Base-by-base conservation (phyloP, 2,113 vertebrate genomes). In the Herpetotheres cachinnans region DNA sequence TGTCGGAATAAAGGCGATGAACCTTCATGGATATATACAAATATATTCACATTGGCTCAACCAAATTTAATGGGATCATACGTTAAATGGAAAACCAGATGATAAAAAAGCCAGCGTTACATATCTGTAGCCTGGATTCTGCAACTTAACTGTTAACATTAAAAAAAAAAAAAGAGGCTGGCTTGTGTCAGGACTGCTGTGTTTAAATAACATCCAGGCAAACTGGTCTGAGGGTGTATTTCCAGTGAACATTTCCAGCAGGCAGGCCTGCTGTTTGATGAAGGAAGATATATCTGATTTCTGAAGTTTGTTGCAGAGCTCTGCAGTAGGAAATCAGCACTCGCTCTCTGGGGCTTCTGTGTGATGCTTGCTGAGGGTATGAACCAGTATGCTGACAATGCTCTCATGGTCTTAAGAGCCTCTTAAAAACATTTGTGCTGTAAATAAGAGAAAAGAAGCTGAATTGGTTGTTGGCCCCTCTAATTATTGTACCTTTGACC, bases 321-420 rank as follows among this genome's bases (percentile, higher is more conserved):
- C 63, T 27, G 63, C 21, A 20, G 42, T 10, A 29, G 27, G 58
- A 56, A 56, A 47, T 34, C 20, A 16, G 27, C 73, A 16, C n/a
- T 34, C 0, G 1, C 7, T 27, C 2, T 50, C 6, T 27, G 34
- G 16, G 55, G 34, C 30, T 18, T 40, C 21, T 29, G 13, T 14
- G 38, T 21, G 36, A 11, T 32, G 14, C 40, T 36, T 46, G 24
- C 25, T 0, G 1, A 29, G 20, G 32, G 15, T 63, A 8, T 22
- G 70, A 73, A 22, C 22, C 19, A 6, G 5, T 7, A 25, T 30
- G 16, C 36, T 69, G 44, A 19, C 17, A 26, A 4, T 11, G 19
- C 7, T 29, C 13, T 25, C 10, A 0, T 2, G 3, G 27, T 38
- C 46, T 49, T 66, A 22, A 49, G 29, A 82, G 27, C 21, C 17